These are phyloP conservation scores for Brachyalestes nurse DNA, from an alignment of 2,797 vertebrate genomes.

Conservation along the genomic window DNA sequence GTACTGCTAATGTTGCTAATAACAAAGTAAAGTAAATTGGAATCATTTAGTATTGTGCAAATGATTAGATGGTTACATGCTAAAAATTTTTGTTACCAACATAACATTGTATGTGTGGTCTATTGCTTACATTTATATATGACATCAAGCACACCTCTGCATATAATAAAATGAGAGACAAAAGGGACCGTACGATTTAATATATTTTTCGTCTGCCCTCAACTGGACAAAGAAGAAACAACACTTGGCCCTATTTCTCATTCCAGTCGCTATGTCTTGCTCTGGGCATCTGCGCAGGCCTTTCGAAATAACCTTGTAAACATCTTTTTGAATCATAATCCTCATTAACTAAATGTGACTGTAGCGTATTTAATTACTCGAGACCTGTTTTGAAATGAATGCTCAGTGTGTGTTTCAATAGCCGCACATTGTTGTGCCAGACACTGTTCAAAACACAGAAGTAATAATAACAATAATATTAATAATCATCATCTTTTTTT, in stretches of 20 bases:
- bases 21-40: background rate
- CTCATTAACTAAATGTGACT: background rate
- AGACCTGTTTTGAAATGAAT: background rate
- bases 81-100: background rate
- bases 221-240: conserved; percentile 42
- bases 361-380: background rate
- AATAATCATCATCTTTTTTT: background rate
- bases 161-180: background rate
- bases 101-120: background rate
- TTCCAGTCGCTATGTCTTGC: background rate
- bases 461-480: background rate
- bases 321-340: background rate
- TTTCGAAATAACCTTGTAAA: background rate
- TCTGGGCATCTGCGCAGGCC: background rate
- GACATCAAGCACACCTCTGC: background rate
- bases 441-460: background rate
- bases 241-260: conserved; percentile 18
- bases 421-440: background rate
- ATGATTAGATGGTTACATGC: background rate
- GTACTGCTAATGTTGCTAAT: background rate
- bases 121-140: background rate
- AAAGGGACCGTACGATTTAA: background rate
- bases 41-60: background rate
- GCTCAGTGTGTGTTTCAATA: background rate
- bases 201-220: conserved; percentile 33